Evolutionary conservation across 2,113 vertebrate species (phyloP), one percentile per base, ranked within the genome.

Genomic region (Ariopsis seemanni): DNA sequence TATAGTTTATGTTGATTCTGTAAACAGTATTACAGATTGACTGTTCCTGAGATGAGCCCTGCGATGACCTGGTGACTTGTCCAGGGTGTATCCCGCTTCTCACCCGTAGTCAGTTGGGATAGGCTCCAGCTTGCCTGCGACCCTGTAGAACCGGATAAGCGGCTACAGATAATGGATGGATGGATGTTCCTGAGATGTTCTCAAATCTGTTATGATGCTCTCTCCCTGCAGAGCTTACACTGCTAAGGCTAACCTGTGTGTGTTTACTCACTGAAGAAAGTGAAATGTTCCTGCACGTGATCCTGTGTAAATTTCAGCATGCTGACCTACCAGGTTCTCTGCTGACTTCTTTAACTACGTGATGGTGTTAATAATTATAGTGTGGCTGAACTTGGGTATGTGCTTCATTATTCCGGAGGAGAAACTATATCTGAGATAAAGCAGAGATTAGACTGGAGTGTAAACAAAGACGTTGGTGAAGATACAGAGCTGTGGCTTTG

Each of bases 391-490:
- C n/a, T 55, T 50, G 52, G 4, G 53, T 14, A 34, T 58, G 60
- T 15, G 25, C 8, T 60, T 88, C 72, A 72, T 82, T 82, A 82
- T 77, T 74, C 60, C 17, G 8, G 27, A 52, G 20, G 53, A 82
- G 79, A 58, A 57, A 57, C 58, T 69, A 27, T 82, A 65, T 85
- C 48, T 63, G 9, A 72, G 58, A 63, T 85, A 84, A 72, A 90
- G 82, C 48, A 6, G 78, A 88, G 58, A 83, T 48, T 85, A 90
- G 88, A 72, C 18, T 7, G 14, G 74, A 82, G 62, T 71, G 69
- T 81, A 85, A 75, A 78, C 55, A 87, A 52, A 82, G 42, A 63
- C 78, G 12, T 2, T 30, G 67, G 69, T 52, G 57, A 27, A 12
- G 83, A 82, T 78, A 60, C 14, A 48, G 85, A 60, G 69, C 60